Conservation (phyloP, 1,140 invertebrate genomes). For the Rhyzopertha dominica region DNA sequence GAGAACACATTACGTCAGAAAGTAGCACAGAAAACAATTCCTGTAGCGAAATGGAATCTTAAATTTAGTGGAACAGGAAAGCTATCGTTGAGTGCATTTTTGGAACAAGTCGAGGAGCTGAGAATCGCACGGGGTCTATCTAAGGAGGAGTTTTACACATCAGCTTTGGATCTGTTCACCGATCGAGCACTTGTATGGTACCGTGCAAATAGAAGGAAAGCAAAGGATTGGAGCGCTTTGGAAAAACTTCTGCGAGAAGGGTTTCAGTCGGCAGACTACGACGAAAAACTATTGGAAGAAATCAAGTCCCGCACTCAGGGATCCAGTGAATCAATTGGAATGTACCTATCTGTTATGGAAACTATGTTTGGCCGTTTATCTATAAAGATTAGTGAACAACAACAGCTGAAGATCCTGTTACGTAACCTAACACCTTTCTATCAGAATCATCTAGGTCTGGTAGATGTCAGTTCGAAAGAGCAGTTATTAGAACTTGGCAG, state of each 20-base stretch:
- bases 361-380: constrained; percentile 30
- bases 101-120: constrained; percentile 26
- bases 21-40: no score
- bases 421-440: constrained; percentile 36
- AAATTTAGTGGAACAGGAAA: constrained; percentile 4
- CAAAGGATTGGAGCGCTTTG: constrained; percentile 26
- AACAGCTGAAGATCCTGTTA: constrained; percentile 29
- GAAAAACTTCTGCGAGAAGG: constrained; percentile 20
- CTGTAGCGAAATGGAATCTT: constrained; percentile 15
- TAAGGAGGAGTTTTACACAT: constrained; percentile 21
- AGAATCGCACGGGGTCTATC: constrained; percentile 16
- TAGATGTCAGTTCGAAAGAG: constrained; percentile 4
- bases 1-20: no score
- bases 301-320: constrained; percentile 32
- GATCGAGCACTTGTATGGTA: constrained; percentile 36
- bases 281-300: constrained; percentile 32
- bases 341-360: constrained; percentile 36
- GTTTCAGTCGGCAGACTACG: constrained; percentile 32
- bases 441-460: constrained; percentile 20
- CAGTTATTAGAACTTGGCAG: constrained; percentile 7
- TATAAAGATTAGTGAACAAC: constrained; percentile 21
- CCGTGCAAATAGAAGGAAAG: constrained; percentile 19
- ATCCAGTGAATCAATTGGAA: constrained; percentile 28
- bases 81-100: constrained; percentile 21
- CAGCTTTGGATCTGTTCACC: constrained; percentile 33